Percentiles rank a stretch among this genome's conserved stretches.
Conservation (phyloP, 2,797 vertebrate genomes). For the Phylloscopus collybita region DNA sequence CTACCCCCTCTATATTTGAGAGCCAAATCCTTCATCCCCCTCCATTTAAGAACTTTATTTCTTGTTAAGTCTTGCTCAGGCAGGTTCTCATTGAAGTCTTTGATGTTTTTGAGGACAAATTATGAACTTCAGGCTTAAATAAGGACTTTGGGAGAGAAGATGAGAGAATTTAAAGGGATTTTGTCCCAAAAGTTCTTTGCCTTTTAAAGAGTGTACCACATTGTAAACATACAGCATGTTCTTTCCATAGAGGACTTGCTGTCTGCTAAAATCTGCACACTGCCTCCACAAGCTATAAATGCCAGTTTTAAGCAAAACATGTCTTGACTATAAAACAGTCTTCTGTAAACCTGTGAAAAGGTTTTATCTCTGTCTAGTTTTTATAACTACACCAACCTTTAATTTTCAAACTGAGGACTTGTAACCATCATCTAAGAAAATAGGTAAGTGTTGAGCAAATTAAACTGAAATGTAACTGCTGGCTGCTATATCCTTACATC, state of each 20-base stretch:
- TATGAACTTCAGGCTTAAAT: neutral
- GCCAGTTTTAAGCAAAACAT: slow-evolving; percentile 27
- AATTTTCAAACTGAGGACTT: slow-evolving; percentile 15
- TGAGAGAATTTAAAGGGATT: neutral
- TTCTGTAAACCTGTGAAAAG: slow-evolving; percentile 10
- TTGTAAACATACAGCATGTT: neutral
- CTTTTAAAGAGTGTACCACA: neutral
- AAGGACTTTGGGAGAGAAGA: neutral
- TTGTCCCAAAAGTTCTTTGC: neutral
- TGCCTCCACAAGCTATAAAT: slow-evolving; percentile 43
- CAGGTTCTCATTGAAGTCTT: neutral
- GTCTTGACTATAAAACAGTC: slow-evolving; percentile 22
- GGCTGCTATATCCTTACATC: neutral
- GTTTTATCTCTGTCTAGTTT: slow-evolving; percentile 11
- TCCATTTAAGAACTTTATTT: neutral
- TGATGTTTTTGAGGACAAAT: neutral
- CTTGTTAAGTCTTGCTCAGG: neutral
- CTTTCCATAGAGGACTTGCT: neutral
- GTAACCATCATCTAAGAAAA: neutral
- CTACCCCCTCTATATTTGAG: neutral
- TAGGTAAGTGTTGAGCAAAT: neutral
- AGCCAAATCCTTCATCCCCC: neutral
- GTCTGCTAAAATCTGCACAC: neutral
- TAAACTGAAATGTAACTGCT: neutral
- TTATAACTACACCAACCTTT: neutral